Percentiles rank a stretch among this genome's conserved stretches.
Evolutionary conservation across 2,888 invertebrate genomes (phyloP).

Genomic region (Buathra laborator): DNA sequence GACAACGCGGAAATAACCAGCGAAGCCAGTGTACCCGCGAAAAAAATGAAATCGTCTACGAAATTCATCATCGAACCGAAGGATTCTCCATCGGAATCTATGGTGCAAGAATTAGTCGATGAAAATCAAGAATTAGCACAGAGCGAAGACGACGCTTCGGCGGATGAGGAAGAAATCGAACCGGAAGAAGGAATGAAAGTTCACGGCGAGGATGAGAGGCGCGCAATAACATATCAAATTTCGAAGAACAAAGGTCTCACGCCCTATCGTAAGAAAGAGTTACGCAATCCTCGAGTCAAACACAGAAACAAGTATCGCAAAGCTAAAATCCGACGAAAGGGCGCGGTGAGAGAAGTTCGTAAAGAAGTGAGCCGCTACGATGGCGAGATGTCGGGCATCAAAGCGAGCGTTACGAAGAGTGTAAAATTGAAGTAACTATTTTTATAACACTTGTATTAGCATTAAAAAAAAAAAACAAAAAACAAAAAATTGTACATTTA

Average conservation of each 20-base stretch:
- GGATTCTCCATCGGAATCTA: slow-evolving; percentile 82
- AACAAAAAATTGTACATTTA: slow-evolving; percentile 47
- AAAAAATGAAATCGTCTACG: slow-evolving; percentile 84
- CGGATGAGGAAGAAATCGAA: slow-evolving; percentile 70
- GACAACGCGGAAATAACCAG: slow-evolving; percentile 67
- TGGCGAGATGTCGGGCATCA: slow-evolving; percentile 98
- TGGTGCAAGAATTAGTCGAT: slow-evolving; percentile 69
- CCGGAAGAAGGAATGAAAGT: slow-evolving; percentile 71
- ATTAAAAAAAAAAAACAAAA: slow-evolving; percentile 8
- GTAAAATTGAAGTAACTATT: slow-evolving; percentile 95
- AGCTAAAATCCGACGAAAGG: slow-evolving; percentile 96
- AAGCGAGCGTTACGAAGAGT: slow-evolving; percentile 94
- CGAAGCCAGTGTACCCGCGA: slow-evolving; percentile 73
- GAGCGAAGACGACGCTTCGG: slow-evolving; percentile 68
- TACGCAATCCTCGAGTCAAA: slow-evolving; percentile 97
- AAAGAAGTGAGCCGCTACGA: slow-evolving; percentile 93
- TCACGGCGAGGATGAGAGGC: slow-evolving; percentile 87
- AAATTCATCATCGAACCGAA: slow-evolving; percentile 71
- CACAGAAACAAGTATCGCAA: slow-evolving; percentile 96
- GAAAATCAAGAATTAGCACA: slow-evolving; percentile 39
- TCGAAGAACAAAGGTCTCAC: slow-evolving; percentile 98
- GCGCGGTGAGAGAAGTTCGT: slow-evolving; percentile 94
- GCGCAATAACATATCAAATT: slow-evolving; percentile 96
- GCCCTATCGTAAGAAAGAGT: slow-evolving; percentile 95
- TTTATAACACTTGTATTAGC: slow-evolving; percentile 62